phyloP scores from a whole-genome alignment of 2,888 invertebrate genomes.

The Galerucella nymphaeae region DNA sequence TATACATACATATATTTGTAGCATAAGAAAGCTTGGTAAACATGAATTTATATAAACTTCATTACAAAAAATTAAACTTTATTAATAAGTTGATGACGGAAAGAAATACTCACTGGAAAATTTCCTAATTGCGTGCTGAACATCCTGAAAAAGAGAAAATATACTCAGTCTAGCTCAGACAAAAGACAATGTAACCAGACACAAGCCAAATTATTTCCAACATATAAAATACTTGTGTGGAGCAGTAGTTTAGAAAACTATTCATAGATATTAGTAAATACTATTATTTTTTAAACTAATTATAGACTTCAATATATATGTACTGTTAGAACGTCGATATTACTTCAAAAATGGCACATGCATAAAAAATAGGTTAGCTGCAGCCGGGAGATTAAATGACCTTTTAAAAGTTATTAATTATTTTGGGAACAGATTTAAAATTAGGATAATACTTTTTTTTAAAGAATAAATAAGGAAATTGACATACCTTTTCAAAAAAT shows the following conservation, averaged over 20 bases:
- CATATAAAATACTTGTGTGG: constrained; percentile 28
- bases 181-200: constrained; percentile 43
- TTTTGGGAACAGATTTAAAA: constrained; percentile 5
- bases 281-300: constrained; percentile 13
- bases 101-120: constrained; percentile 48
- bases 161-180: constrained; percentile 17
- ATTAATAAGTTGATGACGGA: constrained; percentile 7
- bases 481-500: constrained; percentile 40
- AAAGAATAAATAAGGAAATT: constrained; percentile 23
- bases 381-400: constrained; percentile 27
- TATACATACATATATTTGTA: background rate
- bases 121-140: constrained; percentile 49
- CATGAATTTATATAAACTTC: background rate
- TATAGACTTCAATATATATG: background rate
- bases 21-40: background rate
- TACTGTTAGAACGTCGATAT: background rate
- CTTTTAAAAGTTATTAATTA: constrained; percentile 13
- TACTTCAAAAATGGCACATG: constrained; percentile 36
- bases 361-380: constrained; percentile 37
- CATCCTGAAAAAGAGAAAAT: constrained; percentile 48
- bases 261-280: background rate
- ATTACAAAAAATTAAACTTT: background rate
- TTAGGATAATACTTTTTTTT: background rate
- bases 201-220: constrained; percentile 43
- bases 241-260: constrained; percentile 8